phyloP scores from a whole-genome alignment of 92 coral and sea anemone genomes.

The Phymanthus crucifer region DNA sequence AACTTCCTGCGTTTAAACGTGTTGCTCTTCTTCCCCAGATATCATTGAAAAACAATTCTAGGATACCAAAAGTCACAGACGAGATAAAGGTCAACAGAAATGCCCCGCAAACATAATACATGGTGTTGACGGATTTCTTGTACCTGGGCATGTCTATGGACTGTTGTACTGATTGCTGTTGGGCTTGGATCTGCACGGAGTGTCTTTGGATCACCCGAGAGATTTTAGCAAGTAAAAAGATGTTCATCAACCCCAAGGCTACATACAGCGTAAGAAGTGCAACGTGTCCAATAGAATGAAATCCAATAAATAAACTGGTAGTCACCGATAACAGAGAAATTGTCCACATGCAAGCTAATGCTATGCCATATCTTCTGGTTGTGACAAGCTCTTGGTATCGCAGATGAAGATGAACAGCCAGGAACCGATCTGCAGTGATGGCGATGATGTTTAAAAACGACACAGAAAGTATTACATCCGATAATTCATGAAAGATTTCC shows the following conservation, averaged over 20 bases:
- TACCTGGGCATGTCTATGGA: slow-evolving; percentile 14
- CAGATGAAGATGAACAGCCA: slow-evolving; percentile 12
- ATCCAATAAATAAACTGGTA: neutral
- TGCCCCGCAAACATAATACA: neutral
- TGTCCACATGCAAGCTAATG: slow-evolving; percentile 1
- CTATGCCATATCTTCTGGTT: neutral
- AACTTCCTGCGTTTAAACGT: neutral
- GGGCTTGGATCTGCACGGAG: slow-evolving; percentile 12
- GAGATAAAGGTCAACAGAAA: slow-evolving; percentile 5
- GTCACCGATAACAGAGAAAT: neutral
- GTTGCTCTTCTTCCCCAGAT: neutral
- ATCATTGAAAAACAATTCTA: neutral
- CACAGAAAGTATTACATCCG: neutral
- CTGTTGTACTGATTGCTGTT: slow-evolving; percentile 3
- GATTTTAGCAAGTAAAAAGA: slow-evolving; percentile 4
- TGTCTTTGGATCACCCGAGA: slow-evolving; percentile 4
- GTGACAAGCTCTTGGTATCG: slow-evolving; percentile 19
- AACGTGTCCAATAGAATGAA: no score
- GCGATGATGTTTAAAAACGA: slow-evolving; percentile 17
- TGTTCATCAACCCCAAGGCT: neutral
- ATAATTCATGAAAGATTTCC: neutral
- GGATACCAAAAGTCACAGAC: neutral
- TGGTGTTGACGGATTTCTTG: slow-evolving; percentile 4
- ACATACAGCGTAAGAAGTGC: neutral
- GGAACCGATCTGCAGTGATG: slow-evolving; percentile 22